Evolutionary conservation across 1,140 invertebrate species (phyloP).

Genomic region (Dysdera silvatica): DNA sequence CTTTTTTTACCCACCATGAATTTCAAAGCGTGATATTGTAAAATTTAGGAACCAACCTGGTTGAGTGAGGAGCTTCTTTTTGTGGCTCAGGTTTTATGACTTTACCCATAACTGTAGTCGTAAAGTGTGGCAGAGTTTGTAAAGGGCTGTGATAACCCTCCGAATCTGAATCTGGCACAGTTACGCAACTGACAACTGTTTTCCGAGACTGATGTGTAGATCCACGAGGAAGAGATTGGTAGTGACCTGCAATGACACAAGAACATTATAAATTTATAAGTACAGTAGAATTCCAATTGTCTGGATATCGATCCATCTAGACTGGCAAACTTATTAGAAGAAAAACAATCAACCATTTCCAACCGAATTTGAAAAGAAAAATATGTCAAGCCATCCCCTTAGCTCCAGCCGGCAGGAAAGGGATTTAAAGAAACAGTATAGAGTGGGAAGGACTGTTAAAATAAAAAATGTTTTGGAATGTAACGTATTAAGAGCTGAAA

Average conservation of each 20-base stretch:
- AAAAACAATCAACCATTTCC: background rate
- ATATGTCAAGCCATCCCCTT: no score
- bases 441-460: no score
- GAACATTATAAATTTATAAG: background rate
- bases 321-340: background rate
- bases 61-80: slow-evolving; percentile 21
- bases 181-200: slow-evolving; percentile 73
- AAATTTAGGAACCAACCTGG: background rate
- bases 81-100: slow-evolving; percentile 36
- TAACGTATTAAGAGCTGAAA: no score
- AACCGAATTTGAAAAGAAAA: no score
- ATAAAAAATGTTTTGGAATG: no score
- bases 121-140: slow-evolving; percentile 36
- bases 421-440: no score
- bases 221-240: slow-evolving; percentile 32
- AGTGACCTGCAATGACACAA: slow-evolving; percentile 5
- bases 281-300: slow-evolving; percentile 6
- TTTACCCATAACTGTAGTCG: slow-evolving; percentile 27
- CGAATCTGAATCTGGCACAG: slow-evolving; percentile 70
- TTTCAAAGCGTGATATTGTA: background rate
- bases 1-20: background rate
- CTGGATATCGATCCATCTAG: slow-evolving; percentile 25
- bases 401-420: no score
- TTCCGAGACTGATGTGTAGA: slow-evolving; percentile 46
- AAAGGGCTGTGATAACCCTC: slow-evolving; percentile 52